These are phyloP conservation scores for Bilobella aurantiaca DNA, from an alignment of 1,140 invertebrate species.

Conservation along the genomic window DNA sequence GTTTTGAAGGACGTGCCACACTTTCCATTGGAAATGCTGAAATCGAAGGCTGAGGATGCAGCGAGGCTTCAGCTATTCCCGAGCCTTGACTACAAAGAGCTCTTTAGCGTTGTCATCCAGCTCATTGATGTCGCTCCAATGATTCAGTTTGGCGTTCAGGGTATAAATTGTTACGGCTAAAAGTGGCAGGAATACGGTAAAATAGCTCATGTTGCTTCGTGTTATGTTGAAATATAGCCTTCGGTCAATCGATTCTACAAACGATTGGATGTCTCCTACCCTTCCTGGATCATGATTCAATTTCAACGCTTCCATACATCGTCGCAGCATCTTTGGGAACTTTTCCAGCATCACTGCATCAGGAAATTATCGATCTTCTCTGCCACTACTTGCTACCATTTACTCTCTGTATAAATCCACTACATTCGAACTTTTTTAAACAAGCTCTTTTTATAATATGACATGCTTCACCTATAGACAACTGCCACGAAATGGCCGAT, in stretches of 20 bases:
- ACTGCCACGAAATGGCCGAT: constrained; percentile 38
- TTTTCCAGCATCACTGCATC: constrained; percentile 78
- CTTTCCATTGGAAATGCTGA: constrained; percentile 79
- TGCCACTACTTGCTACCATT: constrained; percentile 95
- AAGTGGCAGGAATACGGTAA: too few species aligned
- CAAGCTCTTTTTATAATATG: neutral
- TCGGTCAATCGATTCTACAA: constrained; percentile 80
- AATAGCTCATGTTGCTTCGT: constrained; percentile 11
- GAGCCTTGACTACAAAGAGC: constrained; percentile 85
- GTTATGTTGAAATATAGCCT: constrained; percentile 53
- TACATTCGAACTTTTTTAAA: neutral
- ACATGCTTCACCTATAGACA: constrained; percentile 14
- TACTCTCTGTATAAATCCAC: constrained; percentile 62
- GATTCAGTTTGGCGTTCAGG: constrained; percentile 68
- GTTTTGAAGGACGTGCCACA: constrained; percentile 89
- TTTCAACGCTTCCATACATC: constrained; percentile 89
- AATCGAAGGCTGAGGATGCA: constrained; percentile 68
- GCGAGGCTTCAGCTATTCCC: constrained; percentile 81
- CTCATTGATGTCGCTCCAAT: constrained; percentile 69
- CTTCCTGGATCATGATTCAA: constrained; percentile 87
- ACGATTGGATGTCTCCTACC: constrained; percentile 84
- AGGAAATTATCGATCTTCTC: constrained; percentile 86
- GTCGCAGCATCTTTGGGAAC: constrained; percentile 86
- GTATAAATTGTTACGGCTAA: constrained; percentile 42
- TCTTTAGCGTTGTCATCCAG: constrained; percentile 77